phyloP scores from a whole-genome alignment of 2,888 invertebrate genomes.

The Sarcophaga caerulescens region DNA sequence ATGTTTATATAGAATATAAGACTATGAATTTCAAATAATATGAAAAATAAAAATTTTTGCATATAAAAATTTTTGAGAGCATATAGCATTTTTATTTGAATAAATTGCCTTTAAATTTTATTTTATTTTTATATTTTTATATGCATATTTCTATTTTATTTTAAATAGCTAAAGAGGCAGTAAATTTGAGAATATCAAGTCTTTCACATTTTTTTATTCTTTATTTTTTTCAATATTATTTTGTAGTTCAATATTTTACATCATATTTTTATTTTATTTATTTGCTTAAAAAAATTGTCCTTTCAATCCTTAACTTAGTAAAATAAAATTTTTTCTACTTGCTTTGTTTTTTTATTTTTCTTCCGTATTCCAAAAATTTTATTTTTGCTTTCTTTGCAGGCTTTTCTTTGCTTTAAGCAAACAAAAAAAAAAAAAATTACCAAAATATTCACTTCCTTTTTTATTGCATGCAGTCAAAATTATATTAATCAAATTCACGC shows the following conservation, averaged over 20 bases:
- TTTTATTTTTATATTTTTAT: too few species aligned
- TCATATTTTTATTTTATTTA: neutral
- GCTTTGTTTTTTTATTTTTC: neutral
- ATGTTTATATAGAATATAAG: too few species aligned
- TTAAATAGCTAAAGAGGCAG: too few species aligned
- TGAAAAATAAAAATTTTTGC: too few species aligned
- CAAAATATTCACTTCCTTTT: conserved; percentile 47
- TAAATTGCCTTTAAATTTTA: too few species aligned
- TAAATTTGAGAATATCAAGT: too few species aligned
- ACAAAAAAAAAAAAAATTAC: neutral
- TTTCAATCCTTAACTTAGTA: neutral
- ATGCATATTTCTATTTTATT: too few species aligned
- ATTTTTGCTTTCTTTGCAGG: neutral
- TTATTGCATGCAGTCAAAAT: conserved; percentile 42
- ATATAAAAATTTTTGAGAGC: too few species aligned
- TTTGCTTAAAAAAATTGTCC: neutral
- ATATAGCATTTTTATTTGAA: too few species aligned
- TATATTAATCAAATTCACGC: conserved; percentile 28
- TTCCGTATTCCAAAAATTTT: conserved; percentile 33
- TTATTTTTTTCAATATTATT: neutral
- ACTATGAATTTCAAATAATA: too few species aligned
- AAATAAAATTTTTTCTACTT: neutral
- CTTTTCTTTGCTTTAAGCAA: too few species aligned
- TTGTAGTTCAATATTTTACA: neutral
- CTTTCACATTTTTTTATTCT: too few species aligned